Evolutionary conservation across 2,113 vertebrate genomes (phyloP).

Genomic region (Dipodomys spectabilis): DNA sequence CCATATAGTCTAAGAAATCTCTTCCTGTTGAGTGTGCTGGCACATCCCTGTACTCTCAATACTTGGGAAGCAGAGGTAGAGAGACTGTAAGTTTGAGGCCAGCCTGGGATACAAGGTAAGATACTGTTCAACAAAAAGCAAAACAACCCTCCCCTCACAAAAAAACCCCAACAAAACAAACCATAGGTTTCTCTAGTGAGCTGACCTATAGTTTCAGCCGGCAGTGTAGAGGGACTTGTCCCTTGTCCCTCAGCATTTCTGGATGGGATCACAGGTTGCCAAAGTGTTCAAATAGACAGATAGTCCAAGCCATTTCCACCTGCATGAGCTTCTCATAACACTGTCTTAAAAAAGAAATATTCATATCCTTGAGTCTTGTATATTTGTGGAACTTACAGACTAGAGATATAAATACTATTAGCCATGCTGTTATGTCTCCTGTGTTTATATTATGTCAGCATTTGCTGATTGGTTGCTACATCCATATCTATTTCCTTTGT

Average conservation of each 20-base stretch:
- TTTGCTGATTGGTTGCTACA: neutral
- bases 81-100: too few species aligned
- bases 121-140: too few species aligned
- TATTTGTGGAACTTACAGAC: constrained; percentile 17
- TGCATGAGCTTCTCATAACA: constrained; percentile 28
- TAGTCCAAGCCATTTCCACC: neutral
- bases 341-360: constrained; percentile 30
- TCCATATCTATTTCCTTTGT: constrained; percentile 47
- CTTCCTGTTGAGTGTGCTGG: too few species aligned
- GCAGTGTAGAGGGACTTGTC: neutral
- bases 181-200: too few species aligned
- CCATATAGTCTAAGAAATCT: neutral
- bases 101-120: too few species aligned
- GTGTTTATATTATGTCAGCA: neutral
- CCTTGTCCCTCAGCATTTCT: neutral
- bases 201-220: neutral
- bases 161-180: too few species aligned
- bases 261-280: neutral
- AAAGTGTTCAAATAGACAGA: neutral
- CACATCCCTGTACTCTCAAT: too few species aligned
- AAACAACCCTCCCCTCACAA: too few species aligned
- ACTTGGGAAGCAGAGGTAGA: too few species aligned
- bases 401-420: constrained; percentile 19
- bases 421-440: neutral
- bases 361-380: neutral